phyloP scores from a whole-genome alignment of 1,140 invertebrate species.

The Littorina saxatilis region DNA sequence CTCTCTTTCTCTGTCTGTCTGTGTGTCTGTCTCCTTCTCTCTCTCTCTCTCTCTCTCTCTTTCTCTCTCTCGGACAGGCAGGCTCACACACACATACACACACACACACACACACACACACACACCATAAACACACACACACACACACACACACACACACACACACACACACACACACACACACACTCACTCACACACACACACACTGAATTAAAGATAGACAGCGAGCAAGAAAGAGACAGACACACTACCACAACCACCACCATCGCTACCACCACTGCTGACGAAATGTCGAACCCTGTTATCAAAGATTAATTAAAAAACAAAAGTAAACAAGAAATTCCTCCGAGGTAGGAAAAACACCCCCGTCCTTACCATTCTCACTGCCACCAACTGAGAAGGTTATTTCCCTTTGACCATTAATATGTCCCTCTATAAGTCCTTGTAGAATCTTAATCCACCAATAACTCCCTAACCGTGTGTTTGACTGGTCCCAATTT shows the following conservation, averaged over 20 bases:
- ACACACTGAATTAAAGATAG: background rate
- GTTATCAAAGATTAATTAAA: no score
- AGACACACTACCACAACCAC: constrained; percentile 8
- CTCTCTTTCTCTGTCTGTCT: background rate
- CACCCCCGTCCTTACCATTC: no score
- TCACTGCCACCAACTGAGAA: no score
- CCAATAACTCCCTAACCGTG: no score
- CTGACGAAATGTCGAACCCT: no score
- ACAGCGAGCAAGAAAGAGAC: background rate
- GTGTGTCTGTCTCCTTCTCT: background rate
- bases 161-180: background rate
- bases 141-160: background rate
- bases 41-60: background rate
- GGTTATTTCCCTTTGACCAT: no score
- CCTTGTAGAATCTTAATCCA: no score
- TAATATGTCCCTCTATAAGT: no score
- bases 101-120: constrained; percentile 1
- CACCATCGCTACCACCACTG: no score
- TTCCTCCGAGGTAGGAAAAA: no score
- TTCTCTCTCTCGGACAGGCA: background rate
- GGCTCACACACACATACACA: background rate
- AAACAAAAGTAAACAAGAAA: no score
- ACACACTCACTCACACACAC: background rate
- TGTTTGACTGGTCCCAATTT: no score
- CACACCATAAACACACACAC: constrained; percentile 4